Base-by-base conservation (phyloP, 1,140 invertebrate genomes). In the Protaetia brevitarsis region DNA sequence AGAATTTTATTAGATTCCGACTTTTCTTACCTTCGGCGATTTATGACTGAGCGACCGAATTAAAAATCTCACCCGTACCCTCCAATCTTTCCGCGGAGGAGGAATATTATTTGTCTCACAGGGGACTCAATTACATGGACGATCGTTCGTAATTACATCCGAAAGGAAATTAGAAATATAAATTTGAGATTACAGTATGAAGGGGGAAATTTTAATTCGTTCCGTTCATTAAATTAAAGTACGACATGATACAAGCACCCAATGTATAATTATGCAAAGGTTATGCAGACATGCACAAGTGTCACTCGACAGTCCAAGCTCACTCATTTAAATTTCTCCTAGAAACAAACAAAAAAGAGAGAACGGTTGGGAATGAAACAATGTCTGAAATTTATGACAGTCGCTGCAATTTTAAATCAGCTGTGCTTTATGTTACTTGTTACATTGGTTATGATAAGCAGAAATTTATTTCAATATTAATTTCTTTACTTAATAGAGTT, bases 1-100 rank as follows among this genome's bases (percentile, higher is more conserved):
- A 23, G 30, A 62, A 62, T 36, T 62, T 62, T 62, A 62, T 62
- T 62, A 36, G 60, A 62, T 34, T 59, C 26, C 10, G 26, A 29
- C 19, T 59, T 59, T 59, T 59, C 26, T 59, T 59, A 59, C 11
- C 26, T 59, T 59, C 11, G 1, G 57, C 57, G 26, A 59, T 59
- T 59, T 59, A 59, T 31, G 26, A n/a, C 26, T 19, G 57, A 59
- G 26, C 1, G 29, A 10, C 3, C 26, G 57, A 29, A 59, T n/a
- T 59, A 59, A 59, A 59, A 59, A 30, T 59, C 19, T 23, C 19
- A 19, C 41, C 16, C 19, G 8, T 8, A 16, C 16, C 1, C 4
- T 6, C 2, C 11, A 21, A 16, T 10, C 16, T 51, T 19, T 23
- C 31, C 1, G 31, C 19, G 13, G 31, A n/a, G 31, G 31, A n/a